Evolutionary conservation across 1,140 invertebrate genomes (phyloP).

Genomic region (Orussus abietinus): DNA sequence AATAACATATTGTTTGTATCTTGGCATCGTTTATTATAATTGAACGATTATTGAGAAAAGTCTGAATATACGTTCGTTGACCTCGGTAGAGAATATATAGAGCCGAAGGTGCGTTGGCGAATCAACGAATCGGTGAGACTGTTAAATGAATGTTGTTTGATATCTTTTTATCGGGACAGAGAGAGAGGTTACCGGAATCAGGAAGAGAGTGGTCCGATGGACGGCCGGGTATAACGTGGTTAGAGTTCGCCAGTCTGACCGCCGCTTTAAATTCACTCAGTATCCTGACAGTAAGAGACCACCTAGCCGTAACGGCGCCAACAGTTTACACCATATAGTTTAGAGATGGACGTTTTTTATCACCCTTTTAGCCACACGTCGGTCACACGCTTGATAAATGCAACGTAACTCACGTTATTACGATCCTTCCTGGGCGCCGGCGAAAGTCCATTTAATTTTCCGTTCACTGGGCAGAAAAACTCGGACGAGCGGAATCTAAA

Average conservation of each 20-base stretch:
- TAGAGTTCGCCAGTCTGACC: slow-evolving; percentile 49
- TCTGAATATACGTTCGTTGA: too few species aligned
- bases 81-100: too few species aligned
- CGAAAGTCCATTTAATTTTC: too few species aligned
- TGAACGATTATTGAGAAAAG: too few species aligned
- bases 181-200: slow-evolving; percentile 35
- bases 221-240: slow-evolving; percentile 52
- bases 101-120: slow-evolving; percentile 1
- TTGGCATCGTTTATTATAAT: slow-evolving; percentile 21
- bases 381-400: slow-evolving; percentile 38
- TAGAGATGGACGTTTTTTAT: too few species aligned
- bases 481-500: too few species aligned
- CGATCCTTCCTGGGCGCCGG: too few species aligned
- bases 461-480: too few species aligned
- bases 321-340: slow-evolving; percentile 21
- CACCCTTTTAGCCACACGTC: slow-evolving; percentile 2
- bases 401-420: too few species aligned
- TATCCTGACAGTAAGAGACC: slow-evolving; percentile 50
- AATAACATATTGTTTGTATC: slow-evolving; percentile 8
- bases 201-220: slow-evolving; percentile 46
- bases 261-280: slow-evolving; percentile 51
- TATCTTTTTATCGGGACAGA: slow-evolving; percentile 23
- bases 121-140: slow-evolving; percentile 10
- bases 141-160: slow-evolving; percentile 16
- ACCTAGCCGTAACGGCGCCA: slow-evolving; percentile 21